A percentile compares a stretch with the other conserved stretches of the same genome.
These are phyloP conservation scores for Phenganax subtilis DNA, from an alignment of 92 coral and sea anemone species.

Conservation along the genomic window DNA sequence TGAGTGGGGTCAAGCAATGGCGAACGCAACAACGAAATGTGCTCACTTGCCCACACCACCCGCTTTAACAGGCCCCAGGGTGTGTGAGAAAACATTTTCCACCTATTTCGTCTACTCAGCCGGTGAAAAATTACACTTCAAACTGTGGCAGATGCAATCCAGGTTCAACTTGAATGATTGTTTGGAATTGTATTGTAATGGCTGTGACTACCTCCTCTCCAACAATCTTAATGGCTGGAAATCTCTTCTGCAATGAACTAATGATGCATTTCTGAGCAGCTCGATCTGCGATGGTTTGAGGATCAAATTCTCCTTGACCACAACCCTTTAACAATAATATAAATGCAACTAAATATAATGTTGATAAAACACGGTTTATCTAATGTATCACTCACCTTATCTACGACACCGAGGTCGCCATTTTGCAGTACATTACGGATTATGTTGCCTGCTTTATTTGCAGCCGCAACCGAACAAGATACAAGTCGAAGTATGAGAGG, in stretches of 20 bases:
- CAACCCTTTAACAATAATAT: slow-evolving; percentile 44
- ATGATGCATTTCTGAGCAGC: slow-evolving; percentile 91
- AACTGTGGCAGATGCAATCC: neutral
- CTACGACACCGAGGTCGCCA: slow-evolving; percentile 82
- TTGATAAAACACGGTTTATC: neutral
- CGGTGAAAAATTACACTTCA: neutral
- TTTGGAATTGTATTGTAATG: neutral
- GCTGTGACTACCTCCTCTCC: slow-evolving; percentile 68
- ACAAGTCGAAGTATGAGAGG: slow-evolving; percentile 73
- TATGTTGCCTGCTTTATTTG: slow-evolving; percentile 85
- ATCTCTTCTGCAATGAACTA: slow-evolving; percentile 68
- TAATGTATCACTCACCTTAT: slow-evolving; percentile 57
- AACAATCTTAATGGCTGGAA: slow-evolving; percentile 71
- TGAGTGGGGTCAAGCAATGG: too few species aligned
- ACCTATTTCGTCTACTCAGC: too few species aligned
- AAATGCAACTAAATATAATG: neutral
- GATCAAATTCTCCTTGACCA: slow-evolving; percentile 69
- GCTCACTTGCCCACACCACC: too few species aligned
- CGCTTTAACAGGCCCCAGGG: too few species aligned
- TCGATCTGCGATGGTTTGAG: slow-evolving; percentile 96
- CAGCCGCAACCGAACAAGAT: slow-evolving; percentile 84
- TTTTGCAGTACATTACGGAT: slow-evolving; percentile 76
- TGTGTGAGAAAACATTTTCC: too few species aligned
- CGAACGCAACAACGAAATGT: too few species aligned
- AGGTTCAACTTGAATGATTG: neutral